Percentiles rank a stretch among this genome's conserved stretches.
Evolutionary conservation across 2,113 vertebrate genomes (phyloP).

Genomic region (Edolisoma coerulescens): DNA sequence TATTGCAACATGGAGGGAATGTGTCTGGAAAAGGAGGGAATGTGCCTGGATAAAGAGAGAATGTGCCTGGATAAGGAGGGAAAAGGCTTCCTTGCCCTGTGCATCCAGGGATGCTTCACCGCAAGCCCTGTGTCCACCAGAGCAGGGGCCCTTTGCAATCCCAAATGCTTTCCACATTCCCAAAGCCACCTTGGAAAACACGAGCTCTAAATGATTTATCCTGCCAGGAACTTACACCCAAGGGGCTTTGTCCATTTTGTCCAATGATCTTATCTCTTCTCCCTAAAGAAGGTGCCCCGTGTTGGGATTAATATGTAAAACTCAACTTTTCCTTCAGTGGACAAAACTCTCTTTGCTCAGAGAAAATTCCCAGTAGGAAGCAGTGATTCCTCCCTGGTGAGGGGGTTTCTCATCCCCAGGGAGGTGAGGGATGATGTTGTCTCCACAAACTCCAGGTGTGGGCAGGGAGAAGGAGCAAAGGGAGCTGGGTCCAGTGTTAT

Average conservation of each 20-base stretch:
- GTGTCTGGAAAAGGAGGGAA: background rate
- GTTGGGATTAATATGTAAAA: background rate
- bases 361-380: background rate
- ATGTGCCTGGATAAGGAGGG: background rate
- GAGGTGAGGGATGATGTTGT: background rate
- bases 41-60: background rate
- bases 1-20: background rate
- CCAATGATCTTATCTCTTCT: background rate
- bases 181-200: background rate
- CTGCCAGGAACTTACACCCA: background rate
- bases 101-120: background rate
- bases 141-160: background rate
- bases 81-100: background rate
- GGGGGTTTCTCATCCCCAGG: background rate
- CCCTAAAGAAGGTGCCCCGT: accelerated
- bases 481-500: background rate
- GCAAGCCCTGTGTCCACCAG: background rate
- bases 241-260: background rate
- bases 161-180: background rate
- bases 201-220: background rate
- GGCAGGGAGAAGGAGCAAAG: background rate
- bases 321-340: background rate
- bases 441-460: background rate
- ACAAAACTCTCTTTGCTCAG: background rate
- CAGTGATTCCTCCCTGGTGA: background rate